Percentiles rank a stretch among this genome's conserved stretches.
Evolutionary conservation across 2,888 invertebrate species (phyloP).

Genomic region (Psococerastis gibbosa): DNA sequence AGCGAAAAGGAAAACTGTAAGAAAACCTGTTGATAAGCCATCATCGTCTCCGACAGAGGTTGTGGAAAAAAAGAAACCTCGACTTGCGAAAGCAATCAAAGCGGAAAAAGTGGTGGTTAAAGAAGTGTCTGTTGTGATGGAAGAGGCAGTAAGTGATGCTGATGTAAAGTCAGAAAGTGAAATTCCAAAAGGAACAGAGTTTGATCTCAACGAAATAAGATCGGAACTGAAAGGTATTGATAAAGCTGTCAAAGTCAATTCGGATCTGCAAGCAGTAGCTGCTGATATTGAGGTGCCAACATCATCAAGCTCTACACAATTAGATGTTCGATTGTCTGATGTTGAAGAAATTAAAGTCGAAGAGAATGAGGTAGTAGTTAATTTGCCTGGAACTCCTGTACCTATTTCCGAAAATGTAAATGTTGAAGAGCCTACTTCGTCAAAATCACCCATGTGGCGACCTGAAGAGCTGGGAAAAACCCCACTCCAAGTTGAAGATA

Average conservation of each 20-base stretch:
- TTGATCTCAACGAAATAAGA: conserved; percentile 67
- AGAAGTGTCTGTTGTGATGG: conserved; percentile 23
- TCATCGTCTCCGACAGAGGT: conserved; percentile 15
- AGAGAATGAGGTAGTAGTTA: conserved; percentile 13
- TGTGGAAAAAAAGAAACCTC: conserved; percentile 27
- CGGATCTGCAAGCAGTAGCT: conserved; percentile 15
- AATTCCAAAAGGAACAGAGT: conserved; percentile 47
- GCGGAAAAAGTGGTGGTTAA: conserved; percentile 23
- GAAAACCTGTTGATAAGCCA: conserved; percentile 25
- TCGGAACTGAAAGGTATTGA: conserved; percentile 66
- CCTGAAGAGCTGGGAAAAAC: conserved; percentile 22
- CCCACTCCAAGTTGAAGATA: conserved; percentile 18
- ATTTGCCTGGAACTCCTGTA: conserved; percentile 14
- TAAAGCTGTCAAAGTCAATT: conserved; percentile 32
- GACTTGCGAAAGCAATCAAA: conserved; percentile 17
- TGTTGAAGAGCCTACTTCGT: conserved; percentile 12
- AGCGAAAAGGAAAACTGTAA: conserved; percentile 23
- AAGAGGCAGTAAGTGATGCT: conserved; percentile 17
- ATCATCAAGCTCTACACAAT: too few relatives aligned
- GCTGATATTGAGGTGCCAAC: conserved; percentile 15
- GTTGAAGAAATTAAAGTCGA: conserved; percentile 2
- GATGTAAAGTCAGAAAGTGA: conserved; percentile 25
- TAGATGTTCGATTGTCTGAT: background rate
- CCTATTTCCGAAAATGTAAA: too few relatives aligned
- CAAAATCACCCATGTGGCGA: conserved; percentile 21